Percentiles rank a stretch among this genome's conserved stretches.
Evolutionary conservation across 92 coral and sea anemone genomes (phyloP).

Genomic region (Epizoanthus stellaris): DNA sequence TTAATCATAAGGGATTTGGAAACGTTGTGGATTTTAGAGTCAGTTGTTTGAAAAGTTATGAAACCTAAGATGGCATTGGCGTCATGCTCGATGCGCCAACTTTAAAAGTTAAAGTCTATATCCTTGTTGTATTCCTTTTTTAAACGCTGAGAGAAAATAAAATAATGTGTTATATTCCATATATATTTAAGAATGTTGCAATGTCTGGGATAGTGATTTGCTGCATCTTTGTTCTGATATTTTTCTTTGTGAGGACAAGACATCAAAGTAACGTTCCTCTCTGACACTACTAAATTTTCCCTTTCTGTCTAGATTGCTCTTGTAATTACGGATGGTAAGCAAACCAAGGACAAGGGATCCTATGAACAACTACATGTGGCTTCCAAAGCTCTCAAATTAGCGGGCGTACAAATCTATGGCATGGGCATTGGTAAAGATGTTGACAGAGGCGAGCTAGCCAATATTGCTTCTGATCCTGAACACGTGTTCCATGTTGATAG

Average conservation of each 20-base stretch:
- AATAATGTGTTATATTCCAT: not conserved
- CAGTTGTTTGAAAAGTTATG: too few relatives aligned
- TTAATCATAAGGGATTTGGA: too few relatives aligned
- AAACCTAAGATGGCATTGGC: too few relatives aligned
- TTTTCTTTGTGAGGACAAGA: not conserved
- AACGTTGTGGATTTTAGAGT: too few relatives aligned
- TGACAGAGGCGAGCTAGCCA: not conserved
- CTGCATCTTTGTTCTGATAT: not conserved
- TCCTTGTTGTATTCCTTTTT: not conserved
- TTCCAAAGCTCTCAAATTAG: slow-evolving; percentile 14
- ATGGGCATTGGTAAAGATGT: slow-evolving; percentile 26
- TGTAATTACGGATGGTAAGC: slow-evolving; percentile 37
- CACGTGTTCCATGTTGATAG: slow-evolving; percentile 17
- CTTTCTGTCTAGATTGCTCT: slow-evolving; percentile 24
- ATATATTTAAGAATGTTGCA: not conserved
- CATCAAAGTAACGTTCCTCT: not conserved
- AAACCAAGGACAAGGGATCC: slow-evolving; percentile 28
- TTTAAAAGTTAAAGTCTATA: too few relatives aligned
- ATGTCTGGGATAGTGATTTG: not conserved
- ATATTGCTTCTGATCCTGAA: slow-evolving; percentile 2
- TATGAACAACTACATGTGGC: slow-evolving; percentile 17
- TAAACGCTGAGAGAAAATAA: too few relatives aligned
- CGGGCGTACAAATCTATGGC: slow-evolving; percentile 14
- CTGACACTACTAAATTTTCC: not conserved
- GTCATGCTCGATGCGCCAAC: too few relatives aligned